A percentile compares a stretch with the other conserved stretches of the same genome.
These are phyloP conservation scores for Anneissia japonica DNA, from an alignment of 35 echinoderm and acorn worm genomes.

Conservation along the genomic window DNA sequence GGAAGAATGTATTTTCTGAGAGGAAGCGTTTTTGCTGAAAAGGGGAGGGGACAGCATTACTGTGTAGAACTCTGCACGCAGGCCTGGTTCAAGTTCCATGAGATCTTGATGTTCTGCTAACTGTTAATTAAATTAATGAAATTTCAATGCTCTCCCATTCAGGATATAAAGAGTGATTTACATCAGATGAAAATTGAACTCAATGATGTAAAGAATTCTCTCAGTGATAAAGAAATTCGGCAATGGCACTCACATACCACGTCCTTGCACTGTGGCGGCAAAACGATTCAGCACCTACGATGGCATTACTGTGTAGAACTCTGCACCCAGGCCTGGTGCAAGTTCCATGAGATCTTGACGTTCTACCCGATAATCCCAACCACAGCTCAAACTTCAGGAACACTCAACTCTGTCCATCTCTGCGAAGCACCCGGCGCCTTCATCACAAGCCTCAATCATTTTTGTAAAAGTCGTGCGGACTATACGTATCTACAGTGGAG, in stretches of 20 bases:
- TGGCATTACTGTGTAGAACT: constrained; percentile 46
- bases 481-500: constrained; percentile 29
- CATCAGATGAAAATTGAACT: constrained; percentile 43
- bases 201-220: constrained; percentile 49
- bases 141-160: not conserved
- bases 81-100: constrained; percentile 94
- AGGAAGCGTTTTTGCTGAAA: too few species aligned
- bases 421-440: constrained; percentile 98
- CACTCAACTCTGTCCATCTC: constrained; percentile 62
- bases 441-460: constrained; percentile 89
- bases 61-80: constrained; percentile 79
- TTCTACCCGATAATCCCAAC: not conserved
- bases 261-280: constrained; percentile 59
- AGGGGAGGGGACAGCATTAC: not conserved
- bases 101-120: constrained; percentile 50
- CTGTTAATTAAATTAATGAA: too few species aligned
- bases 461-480: constrained; percentile 35
- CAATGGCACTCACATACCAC: constrained; percentile 82
- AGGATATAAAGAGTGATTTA: not conserved
- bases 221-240: constrained; percentile 87
- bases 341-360: constrained; percentile 84
- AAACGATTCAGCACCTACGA: constrained; percentile 35
- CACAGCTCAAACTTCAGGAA: not conserved
- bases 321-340: constrained; percentile 91
- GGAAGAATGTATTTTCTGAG: too few species aligned